Evolutionary conservation across 2,113 vertebrate species (phyloP).

Genomic region (Erinaceus europaeus): DNA sequence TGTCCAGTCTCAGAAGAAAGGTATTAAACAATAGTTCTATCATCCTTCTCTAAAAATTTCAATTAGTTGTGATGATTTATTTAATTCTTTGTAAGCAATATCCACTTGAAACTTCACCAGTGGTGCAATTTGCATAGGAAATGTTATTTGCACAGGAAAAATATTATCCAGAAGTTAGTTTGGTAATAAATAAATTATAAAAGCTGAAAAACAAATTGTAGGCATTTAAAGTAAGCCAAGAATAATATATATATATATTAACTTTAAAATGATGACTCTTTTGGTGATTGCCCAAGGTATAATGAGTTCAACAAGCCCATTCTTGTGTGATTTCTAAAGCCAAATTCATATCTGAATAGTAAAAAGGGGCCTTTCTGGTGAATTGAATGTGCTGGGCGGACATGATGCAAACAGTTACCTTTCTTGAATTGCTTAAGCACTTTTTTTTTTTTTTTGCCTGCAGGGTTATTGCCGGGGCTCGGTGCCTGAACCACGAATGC

Average conservation of each 20-base stretch:
- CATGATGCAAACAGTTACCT: slow-evolving; percentile 13
- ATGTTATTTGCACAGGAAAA: slow-evolving; percentile 16
- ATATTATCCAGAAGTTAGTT: not conserved
- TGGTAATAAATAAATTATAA: not conserved
- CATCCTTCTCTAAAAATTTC: not conserved
- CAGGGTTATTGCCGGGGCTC: too few relatives aligned
- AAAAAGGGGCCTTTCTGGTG: slow-evolving; percentile 51
- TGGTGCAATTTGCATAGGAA: not conserved
- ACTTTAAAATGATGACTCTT: slow-evolving; percentile 54
- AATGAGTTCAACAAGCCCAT: slow-evolving; percentile 60
- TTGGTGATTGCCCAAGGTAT: slow-evolving; percentile 57
- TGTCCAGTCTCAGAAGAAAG: not conserved
- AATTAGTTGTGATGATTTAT: not conserved
- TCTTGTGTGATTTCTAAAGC: slow-evolving; percentile 61
- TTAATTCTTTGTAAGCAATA: not conserved
- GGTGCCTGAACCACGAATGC: too few relatives aligned
- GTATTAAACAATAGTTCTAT: not conserved
- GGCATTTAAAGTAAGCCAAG: slow-evolving; percentile 9
- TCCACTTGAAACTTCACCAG: not conserved
- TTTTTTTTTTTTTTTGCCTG: too few relatives aligned
- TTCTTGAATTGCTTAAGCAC: not conserved
- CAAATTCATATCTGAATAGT: slow-evolving; percentile 31
- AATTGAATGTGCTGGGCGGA: slow-evolving; percentile 41
- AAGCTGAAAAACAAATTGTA: not conserved
- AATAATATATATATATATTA: not conserved